Evolutionary conservation across 2,888 invertebrate genomes (phyloP).

Genomic region (Brassicogethes aeneus): DNA sequence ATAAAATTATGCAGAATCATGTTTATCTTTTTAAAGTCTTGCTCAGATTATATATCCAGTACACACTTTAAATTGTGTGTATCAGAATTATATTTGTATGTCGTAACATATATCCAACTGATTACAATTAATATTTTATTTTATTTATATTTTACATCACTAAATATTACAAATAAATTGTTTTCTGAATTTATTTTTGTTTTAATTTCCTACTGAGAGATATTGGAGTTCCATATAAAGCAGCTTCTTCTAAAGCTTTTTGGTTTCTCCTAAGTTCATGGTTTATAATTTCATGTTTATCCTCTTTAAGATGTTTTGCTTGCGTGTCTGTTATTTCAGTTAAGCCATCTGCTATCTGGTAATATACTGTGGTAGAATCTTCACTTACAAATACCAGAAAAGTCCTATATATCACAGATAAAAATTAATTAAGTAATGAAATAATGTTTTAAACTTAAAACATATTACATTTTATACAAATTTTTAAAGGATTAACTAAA

Average conservation of each 20-base stretch:
- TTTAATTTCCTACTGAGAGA: background rate
- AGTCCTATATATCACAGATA: too few species aligned
- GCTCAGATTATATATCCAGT: too few species aligned
- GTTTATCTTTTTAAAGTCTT: too few species aligned
- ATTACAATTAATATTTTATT: conserved; percentile 12
- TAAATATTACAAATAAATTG: conserved; percentile 17
- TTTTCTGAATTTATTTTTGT: background rate
- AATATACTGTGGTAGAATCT: conserved; percentile 42
- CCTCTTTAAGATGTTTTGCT: conserved; percentile 24
- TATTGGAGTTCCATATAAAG: conserved; percentile 26
- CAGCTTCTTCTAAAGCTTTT: conserved; percentile 28
- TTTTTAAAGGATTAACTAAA: too few species aligned
- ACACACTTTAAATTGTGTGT: too few species aligned
- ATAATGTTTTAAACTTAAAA: background rate
- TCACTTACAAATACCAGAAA: conserved; percentile 40
- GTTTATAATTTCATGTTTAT: conserved; percentile 28
- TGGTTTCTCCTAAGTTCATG: conserved; percentile 25
- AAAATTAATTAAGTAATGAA: background rate
- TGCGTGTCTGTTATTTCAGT: conserved; percentile 23
- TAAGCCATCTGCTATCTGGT: conserved; percentile 37
- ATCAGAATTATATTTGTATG: background rate
- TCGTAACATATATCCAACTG: background rate
- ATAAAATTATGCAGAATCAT: too few species aligned
- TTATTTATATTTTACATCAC: conserved; percentile 29
- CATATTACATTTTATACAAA: background rate